Percentiles rank a stretch among this genome's conserved stretches.
Evolutionary conservation across 2,113 vertebrate genomes (phyloP).

Genomic region (Tragelaphus buxtoni): DNA sequence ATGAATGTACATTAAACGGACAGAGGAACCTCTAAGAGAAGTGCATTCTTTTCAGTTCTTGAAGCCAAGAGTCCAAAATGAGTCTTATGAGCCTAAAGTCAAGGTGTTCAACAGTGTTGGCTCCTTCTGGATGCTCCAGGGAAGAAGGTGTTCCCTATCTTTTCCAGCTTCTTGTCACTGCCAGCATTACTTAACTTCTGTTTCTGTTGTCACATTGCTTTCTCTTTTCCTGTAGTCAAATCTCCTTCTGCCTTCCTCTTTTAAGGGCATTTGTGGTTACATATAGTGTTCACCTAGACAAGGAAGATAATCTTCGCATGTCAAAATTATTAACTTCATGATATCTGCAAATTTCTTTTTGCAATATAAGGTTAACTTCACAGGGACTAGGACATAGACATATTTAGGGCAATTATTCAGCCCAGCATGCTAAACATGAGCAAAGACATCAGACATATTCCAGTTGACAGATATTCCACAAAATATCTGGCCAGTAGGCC

Average conservation of each 20-base stretch:
- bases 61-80: background rate
- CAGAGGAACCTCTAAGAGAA: background rate
- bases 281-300: background rate
- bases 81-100: background rate
- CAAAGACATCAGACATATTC: background rate
- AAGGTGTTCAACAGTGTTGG: background rate
- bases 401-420: background rate
- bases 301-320: background rate
- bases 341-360: background rate
- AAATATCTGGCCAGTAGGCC: background rate
- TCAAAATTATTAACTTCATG: background rate
- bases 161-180: background rate
- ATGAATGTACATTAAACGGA: background rate
- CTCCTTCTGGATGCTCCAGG: background rate
- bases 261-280: background rate
- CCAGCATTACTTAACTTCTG: background rate
- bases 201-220: background rate
- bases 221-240: background rate
- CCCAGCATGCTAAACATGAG: background rate
- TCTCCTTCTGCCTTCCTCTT: background rate
- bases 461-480: background rate
- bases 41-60: background rate
- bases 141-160: background rate
- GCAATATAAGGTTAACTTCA: background rate
- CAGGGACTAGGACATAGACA: background rate